These are phyloP conservation scores for Cardiocondyla obscurior DNA, from an alignment of 1,140 invertebrate species.

Conservation along the genomic window DNA sequence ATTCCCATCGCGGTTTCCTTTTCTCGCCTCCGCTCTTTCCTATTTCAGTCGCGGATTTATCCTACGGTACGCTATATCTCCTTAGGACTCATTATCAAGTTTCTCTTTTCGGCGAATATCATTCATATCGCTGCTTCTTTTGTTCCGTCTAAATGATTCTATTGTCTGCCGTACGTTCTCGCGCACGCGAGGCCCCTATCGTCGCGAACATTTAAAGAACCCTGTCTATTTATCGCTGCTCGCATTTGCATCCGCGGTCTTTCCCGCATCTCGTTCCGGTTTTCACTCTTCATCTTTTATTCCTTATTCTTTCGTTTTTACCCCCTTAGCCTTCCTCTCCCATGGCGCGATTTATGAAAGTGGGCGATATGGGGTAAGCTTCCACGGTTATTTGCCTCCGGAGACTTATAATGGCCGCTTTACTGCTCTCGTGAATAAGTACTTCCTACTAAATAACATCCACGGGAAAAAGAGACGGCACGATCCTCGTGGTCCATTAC, in stretches of 20 bases:
- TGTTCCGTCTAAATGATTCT: constrained; percentile 13
- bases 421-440: constrained; percentile 61
- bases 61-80: constrained; percentile 34
- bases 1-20: constrained; percentile 10
- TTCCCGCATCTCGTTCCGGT: not conserved
- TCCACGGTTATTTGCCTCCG: constrained; percentile 62
- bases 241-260: not conserved
- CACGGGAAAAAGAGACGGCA: constrained; percentile 42
- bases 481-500: constrained; percentile 34
- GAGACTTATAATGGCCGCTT: constrained; percentile 65
- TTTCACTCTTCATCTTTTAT: constrained; percentile 29
- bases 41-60: constrained; percentile 55
- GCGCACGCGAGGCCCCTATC: not conserved
- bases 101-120: constrained; percentile 24
- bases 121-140: constrained; percentile 44
- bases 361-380: constrained; percentile 55
- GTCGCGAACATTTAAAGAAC: not conserved
- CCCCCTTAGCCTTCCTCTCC: not conserved
- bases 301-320: constrained; percentile 42
- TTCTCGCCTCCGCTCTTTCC: not conserved
- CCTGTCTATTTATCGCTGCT: not conserved
- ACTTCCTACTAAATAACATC: constrained; percentile 58
- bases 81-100: constrained; percentile 60
- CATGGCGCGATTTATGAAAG: constrained; percentile 56
- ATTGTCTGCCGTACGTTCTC: not conserved